Percentiles rank a stretch among this genome's conserved stretches.
Evolutionary conservation across 2,888 invertebrate genomes (phyloP).

Genomic region (Scotopteryx bipunctaria): DNA sequence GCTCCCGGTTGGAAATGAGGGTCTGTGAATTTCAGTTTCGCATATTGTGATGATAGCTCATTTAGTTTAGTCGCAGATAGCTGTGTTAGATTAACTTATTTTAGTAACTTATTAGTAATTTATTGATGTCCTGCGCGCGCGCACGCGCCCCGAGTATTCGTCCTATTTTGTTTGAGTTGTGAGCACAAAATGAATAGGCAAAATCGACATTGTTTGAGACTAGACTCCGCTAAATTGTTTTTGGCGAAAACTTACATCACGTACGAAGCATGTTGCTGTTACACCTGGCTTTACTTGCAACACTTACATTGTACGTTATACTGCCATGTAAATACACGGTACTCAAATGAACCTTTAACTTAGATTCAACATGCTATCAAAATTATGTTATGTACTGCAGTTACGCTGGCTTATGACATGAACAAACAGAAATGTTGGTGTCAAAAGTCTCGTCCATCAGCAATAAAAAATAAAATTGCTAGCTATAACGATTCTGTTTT

Average conservation of each 20-base stretch:
- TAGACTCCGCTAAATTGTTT: slow-evolving; percentile 58
- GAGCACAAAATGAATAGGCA: slow-evolving; percentile 74
- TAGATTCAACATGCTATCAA: too few relatives aligned
- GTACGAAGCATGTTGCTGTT: neutral
- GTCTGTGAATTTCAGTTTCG: slow-evolving; percentile 24
- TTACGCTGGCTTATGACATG: too few relatives aligned
- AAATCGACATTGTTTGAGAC: slow-evolving; percentile 74
- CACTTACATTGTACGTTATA: neutral
- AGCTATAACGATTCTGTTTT: too few relatives aligned
- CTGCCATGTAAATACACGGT: too few relatives aligned
- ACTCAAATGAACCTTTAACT: too few relatives aligned
- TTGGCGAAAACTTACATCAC: slow-evolving; percentile 32
- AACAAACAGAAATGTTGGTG: too few relatives aligned
- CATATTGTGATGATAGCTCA: slow-evolving; percentile 69
- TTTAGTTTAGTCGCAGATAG: slow-evolving; percentile 57
- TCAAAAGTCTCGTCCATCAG: too few relatives aligned
- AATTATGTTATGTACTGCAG: too few relatives aligned
- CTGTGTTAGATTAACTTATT: slow-evolving; percentile 61
- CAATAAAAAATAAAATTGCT: too few relatives aligned
- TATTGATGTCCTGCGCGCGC: slow-evolving; percentile 69
- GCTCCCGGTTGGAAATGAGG: too few relatives aligned
- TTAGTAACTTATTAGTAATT: slow-evolving; percentile 65
- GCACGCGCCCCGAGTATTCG: slow-evolving; percentile 69
- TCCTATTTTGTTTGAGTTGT: slow-evolving; percentile 78
- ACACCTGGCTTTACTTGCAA: neutral